Conservation (phyloP, 1,140 invertebrate genomes). For the Colletes gigas region DNA sequence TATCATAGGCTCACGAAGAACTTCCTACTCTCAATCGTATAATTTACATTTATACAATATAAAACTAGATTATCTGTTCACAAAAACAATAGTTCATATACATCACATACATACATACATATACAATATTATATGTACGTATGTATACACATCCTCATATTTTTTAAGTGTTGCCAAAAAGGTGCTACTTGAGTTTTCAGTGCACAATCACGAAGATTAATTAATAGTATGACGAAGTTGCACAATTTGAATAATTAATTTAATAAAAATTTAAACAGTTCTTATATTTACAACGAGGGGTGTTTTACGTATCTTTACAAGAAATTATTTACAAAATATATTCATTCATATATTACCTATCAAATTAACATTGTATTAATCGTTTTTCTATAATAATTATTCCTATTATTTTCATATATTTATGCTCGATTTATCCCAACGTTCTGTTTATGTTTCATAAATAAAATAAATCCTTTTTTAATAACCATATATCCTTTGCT, state of each 20-base stretch:
- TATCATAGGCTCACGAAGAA: conserved; percentile 60
- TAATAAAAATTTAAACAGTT: conserved; percentile 78
- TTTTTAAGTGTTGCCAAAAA: conserved; percentile 59
- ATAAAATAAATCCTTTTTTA: conserved; percentile 75
- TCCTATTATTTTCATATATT: conserved; percentile 70
- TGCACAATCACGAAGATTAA: conserved; percentile 67
- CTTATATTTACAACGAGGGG: conserved; percentile 74
- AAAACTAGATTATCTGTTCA: conserved; percentile 76
- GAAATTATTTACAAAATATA: conserved; percentile 82
- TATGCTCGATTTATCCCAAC: conserved; percentile 69
- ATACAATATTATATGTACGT: conserved; percentile 63
- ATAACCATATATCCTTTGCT: conserved; percentile 62
- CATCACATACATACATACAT: conserved; percentile 66
- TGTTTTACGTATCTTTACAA: conserved; percentile 76
- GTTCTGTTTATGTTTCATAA: conserved; percentile 69
- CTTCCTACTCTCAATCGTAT: conserved; percentile 64
- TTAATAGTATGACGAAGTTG: conserved; percentile 72
- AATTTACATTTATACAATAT: conserved; percentile 74
- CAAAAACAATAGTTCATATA: conserved; percentile 73
- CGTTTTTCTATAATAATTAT: conserved; percentile 68
- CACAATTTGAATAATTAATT: conserved; percentile 71
- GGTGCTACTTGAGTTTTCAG: conserved; percentile 64
- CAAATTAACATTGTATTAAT: conserved; percentile 78
- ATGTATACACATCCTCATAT: conserved; percentile 55
- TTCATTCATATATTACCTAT: conserved; percentile 79